Conservation (phyloP, 1,140 invertebrate species). For the Phthorimaea operculella region DNA sequence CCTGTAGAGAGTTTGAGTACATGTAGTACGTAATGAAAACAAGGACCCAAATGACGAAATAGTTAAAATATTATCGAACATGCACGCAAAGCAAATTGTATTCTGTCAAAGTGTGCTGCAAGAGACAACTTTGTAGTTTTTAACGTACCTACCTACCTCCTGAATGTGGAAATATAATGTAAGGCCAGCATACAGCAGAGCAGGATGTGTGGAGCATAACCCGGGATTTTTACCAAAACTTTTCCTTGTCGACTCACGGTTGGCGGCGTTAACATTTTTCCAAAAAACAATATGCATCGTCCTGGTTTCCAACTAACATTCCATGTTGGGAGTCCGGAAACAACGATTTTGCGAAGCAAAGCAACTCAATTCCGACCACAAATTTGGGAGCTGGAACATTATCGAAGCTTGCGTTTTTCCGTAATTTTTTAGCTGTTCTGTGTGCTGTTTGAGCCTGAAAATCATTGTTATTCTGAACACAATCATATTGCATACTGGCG, state of each 20-base stretch:
- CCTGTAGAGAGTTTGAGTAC: no score
- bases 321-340: background rate
- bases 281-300: background rate
- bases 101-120: no score
- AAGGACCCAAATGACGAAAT: no score
- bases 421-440: background rate
- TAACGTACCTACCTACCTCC: no score
- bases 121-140: no score
- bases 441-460: background rate
- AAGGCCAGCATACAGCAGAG: background rate
- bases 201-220: background rate
- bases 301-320: background rate
- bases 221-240: background rate
- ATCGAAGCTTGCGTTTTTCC: background rate
- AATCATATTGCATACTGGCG: no score
- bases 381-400: background rate
- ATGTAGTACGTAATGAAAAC: no score
- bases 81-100: no score
- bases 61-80: no score
- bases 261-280: background rate
- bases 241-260: background rate
- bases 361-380: background rate
- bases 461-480: background rate
- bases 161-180: no score
- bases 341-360: background rate